Evolutionary conservation across 2,113 vertebrate genomes (phyloP).

Genomic region (Speoplatyrhinus poulsoni): DNA sequence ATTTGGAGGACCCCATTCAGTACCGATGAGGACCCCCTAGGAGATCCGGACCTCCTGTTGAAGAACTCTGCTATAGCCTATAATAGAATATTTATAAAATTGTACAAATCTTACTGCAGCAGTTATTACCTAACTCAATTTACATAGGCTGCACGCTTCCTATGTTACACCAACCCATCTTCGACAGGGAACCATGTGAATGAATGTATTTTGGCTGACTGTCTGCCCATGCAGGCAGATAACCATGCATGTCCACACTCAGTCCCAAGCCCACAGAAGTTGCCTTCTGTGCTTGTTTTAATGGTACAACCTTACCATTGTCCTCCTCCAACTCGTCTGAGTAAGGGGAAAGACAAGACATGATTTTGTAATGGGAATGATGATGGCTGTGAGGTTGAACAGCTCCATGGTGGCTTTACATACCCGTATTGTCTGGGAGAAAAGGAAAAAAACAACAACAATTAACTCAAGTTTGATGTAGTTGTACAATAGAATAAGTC

Average conservation of each 20-base stretch:
- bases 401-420: conserved; percentile 20
- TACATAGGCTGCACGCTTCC: too few species aligned
- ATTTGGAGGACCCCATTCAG: too few species aligned
- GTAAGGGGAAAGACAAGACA: conserved; percentile 40
- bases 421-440: conserved; percentile 55
- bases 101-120: too few species aligned
- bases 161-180: too few species aligned
- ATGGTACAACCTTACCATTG: conserved; percentile 59
- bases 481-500: not conserved
- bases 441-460: conserved; percentile 4
- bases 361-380: not conserved
- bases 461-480: not conserved
- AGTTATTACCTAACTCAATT: too few species aligned
- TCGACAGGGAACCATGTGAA: not conserved
- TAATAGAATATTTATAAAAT: too few species aligned
- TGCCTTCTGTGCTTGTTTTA: conserved; percentile 54
- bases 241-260: conserved; percentile 59
- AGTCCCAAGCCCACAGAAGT: conserved; percentile 58
- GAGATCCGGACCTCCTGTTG: too few species aligned
- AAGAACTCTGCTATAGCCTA: too few species aligned
- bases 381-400: not conserved
- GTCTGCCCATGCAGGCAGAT: not conserved
- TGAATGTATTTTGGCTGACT: not conserved
- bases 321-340: conserved; percentile 56
- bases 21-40: too few species aligned